Base-by-base conservation (phyloP, 2,888 invertebrate species). In the Galerucella nymphaeae region DNA sequence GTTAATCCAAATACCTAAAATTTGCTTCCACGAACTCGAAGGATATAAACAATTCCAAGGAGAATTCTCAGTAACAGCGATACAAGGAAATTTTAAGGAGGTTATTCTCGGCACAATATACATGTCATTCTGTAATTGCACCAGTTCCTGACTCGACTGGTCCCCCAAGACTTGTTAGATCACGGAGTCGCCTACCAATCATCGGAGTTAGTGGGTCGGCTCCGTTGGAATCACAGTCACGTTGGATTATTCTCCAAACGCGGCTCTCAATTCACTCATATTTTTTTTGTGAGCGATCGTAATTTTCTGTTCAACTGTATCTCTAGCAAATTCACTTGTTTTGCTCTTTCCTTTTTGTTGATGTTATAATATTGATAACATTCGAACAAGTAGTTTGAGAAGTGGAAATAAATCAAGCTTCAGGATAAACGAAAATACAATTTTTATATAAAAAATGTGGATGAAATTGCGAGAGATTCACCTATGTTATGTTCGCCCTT, bases 91-190 rank as follows among this genome's bases (percentile, higher is more conserved):
- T 77, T 76, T 75, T 69, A 69, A 78, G 73, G 75, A 78, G 67
- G 75, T 73, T 73, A 74, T 73, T 70, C 70, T 73, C 78, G 75
- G 72, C 74, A 75, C 78, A 78, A 77, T 80, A 80, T 79, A 79
- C 78, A 80, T 79, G 80, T 76, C 78, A 77, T 76, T 76, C 77
- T 77, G 78, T 80, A 80, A 80, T 80, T 80, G 80, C 77, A 68
- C 72, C 68, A 69, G 75, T 77, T 75, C 76, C 67, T 75, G 72
- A 74, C 77, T 74, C 75, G 70, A 80, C 69, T 70, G 72, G 73
- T 77, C 78, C 75, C 78, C 16, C 45, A 77, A 74, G 80, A 73
- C 76, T 80, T 79, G 80, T 80, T 76, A 75, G 75, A 73, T 71
- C 67, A 70, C 72, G 63, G 57, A 62, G 68, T 74, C 62, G 58